phyloP scores from a whole-genome alignment of 2,797 vertebrate species.

The Steatocranus sp. region DNA sequence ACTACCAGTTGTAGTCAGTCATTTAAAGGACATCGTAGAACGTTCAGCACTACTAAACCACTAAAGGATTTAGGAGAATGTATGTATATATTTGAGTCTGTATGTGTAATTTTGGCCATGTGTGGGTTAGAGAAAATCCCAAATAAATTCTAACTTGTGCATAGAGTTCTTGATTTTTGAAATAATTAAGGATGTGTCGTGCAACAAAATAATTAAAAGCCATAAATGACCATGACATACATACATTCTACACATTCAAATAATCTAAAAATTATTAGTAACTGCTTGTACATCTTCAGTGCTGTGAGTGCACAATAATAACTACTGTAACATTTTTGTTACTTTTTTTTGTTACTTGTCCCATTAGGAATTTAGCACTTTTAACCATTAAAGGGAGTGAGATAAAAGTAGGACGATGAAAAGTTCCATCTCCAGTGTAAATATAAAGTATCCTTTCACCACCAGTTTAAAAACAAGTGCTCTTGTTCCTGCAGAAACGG shows the following conservation, averaged over 20 bases:
- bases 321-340: not conserved
- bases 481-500: conserved; percentile 71
- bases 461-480: not conserved
- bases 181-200: not conserved
- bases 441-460: not conserved
- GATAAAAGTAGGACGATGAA: not conserved
- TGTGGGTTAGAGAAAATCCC: not conserved
- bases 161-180: not conserved
- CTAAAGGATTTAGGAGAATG: not conserved
- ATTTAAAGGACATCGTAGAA: not conserved
- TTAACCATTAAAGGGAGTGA: not conserved
- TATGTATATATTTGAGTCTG: not conserved
- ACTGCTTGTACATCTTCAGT: not conserved
- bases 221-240: rapidly evolving
- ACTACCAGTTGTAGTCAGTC: not conserved
- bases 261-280: not conserved
- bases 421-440: not conserved
- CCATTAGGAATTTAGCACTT: not conserved
- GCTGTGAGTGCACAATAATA: not conserved
- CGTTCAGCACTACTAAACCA: not conserved
- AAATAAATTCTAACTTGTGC: not conserved
- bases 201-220: not conserved
- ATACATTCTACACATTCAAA: not conserved
- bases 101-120: not conserved
- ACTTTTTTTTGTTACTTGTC: not conserved